Base-by-base conservation (phyloP, 2,797 vertebrate species). In the Danio jaintianensis region DNA sequence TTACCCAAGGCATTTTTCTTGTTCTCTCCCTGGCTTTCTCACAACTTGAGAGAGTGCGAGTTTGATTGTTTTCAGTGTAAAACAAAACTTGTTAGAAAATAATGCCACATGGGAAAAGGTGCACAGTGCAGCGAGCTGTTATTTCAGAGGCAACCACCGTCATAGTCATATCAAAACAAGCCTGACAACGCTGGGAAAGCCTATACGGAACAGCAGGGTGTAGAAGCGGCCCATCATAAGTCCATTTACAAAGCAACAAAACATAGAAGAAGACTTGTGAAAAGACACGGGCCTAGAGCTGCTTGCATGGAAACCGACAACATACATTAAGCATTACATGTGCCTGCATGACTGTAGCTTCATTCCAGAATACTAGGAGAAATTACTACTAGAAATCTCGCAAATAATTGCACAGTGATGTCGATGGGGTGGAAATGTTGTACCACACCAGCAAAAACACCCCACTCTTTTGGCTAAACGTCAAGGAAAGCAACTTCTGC, bases 401-500 rank as follows among this genome's bases (percentile, higher is more conserved):
- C 87, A 88, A 87, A 91, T 88, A 91, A 84, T 85, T 86, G 87
- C 79, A 83, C 79, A 81, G 63, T 50, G 72, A 73, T 88, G 82
- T 90, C 85, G 45, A 8, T 80, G 82, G 64, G 77, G 76, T 79
- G 86, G 85, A 85, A 90, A 90, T 86, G 85, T 83, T n/a, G 61
- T 68, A 84, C 86, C 84, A 86, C 85, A 55, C 88, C 86, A 86
- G 84, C 85, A 84, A 83, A 86, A 62, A 80, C 78, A 38, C 80
- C 89, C 90, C 87, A 55, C 1, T 52, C 43, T 80, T 38, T 2
- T n/a, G 78, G 92, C 90, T 84, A 90, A 90, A 89, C 89, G 85
- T 92, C 92, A 88, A 90, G 89, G 86, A 91, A 89, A 87, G 93
- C 90, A 95, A 92, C 91, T 90, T 83, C 95, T 92, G 95, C 96